phyloP scores from a whole-genome alignment of 2,888 invertebrate genomes.

The Tinea trinotella region DNA sequence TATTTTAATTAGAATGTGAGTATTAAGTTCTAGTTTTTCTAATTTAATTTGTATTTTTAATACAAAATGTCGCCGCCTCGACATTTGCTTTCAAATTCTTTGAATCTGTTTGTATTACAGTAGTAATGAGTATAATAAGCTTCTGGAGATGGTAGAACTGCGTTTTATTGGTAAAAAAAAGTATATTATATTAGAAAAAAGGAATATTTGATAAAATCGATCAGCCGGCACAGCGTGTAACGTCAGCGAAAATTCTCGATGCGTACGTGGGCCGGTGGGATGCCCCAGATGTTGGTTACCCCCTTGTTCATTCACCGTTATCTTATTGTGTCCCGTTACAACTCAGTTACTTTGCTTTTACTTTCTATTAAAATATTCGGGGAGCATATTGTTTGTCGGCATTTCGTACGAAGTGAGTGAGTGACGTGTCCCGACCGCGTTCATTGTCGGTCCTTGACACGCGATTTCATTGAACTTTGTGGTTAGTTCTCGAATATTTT shows the following conservation, averaged over 20 bases:
- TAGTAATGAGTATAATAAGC: no score
- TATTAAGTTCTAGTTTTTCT: no score
- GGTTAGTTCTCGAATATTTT: no score
- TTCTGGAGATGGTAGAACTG: no score
- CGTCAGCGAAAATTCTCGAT: slow-evolving; percentile 50
- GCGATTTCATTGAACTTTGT: neutral
- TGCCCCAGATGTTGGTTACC: slow-evolving; percentile 38
- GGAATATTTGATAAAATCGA: no score
- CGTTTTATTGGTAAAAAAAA: no score
- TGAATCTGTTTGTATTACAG: no score
- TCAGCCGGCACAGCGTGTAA: slow-evolving; percentile 3
- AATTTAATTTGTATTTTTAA: no score
- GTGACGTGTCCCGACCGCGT: neutral
- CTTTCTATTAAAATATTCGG: neutral
- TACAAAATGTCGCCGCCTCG: no score
- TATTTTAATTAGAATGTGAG: neutral
- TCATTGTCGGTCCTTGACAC: neutral
- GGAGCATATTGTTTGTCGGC: slow-evolving; percentile 2
- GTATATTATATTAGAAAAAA: no score
- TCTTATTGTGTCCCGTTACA: slow-evolving; percentile 34
- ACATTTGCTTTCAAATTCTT: no score
- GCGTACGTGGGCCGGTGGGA: slow-evolving; percentile 37
- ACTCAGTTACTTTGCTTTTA: neutral
- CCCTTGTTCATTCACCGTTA: slow-evolving; percentile 34
- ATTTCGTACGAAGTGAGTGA: neutral